These are phyloP conservation scores for Hydrochoerus hydrochaeris DNA, from an alignment of 2,113 vertebrate species.

Conservation along the genomic window DNA sequence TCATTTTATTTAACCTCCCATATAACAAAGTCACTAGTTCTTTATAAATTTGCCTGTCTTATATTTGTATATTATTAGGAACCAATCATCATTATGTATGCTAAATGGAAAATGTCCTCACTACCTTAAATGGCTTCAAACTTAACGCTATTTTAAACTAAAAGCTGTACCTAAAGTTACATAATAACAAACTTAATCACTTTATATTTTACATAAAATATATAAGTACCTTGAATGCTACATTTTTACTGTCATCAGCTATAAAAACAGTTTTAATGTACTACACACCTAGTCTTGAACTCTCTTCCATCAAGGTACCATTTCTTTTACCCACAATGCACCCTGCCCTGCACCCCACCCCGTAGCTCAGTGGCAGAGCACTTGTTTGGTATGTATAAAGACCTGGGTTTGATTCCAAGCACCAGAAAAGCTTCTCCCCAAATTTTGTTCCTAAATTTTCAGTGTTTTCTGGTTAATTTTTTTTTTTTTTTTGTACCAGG, in stretches of 20 bases:
- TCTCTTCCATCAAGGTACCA: background rate
- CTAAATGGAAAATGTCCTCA: background rate
- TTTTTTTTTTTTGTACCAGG: background rate
- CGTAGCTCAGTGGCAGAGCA: background rate
- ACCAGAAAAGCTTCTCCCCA: background rate
- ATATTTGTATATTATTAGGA: background rate
- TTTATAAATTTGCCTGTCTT: background rate
- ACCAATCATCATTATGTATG: background rate
- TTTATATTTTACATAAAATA: conserved; percentile 21
- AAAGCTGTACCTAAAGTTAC: background rate
- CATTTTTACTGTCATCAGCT: background rate
- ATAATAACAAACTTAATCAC: background rate
- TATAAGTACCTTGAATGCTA: background rate
- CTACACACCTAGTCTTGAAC: background rate
- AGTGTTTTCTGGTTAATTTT: conserved; percentile 13
- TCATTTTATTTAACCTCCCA: background rate
- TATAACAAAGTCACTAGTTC: background rate
- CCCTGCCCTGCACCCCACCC: background rate
- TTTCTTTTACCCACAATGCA: background rate
- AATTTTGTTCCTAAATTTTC: too few species aligned
- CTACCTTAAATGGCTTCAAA: conserved; percentile 20
- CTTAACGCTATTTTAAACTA: conserved; percentile 27
- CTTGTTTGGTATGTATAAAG: background rate
- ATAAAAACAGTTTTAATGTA: background rate
- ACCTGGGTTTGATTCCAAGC: background rate